These are phyloP conservation scores for Megalops atlanticus DNA, from an alignment of 2,113 vertebrate genomes.

Conservation along the genomic window DNA sequence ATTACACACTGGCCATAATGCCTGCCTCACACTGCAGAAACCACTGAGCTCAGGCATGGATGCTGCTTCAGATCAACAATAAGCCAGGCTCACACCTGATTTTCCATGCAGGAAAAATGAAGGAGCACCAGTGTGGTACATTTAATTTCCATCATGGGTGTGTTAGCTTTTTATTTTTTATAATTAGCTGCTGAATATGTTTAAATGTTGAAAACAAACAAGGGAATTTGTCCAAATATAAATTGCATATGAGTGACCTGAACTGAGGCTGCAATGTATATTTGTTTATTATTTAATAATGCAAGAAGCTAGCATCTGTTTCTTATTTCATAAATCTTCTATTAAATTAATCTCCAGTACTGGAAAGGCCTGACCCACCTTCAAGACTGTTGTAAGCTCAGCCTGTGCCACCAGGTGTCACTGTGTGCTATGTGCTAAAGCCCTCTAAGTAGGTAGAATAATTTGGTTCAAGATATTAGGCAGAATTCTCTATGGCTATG, in stretches of 20 bases:
- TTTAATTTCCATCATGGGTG: conserved; percentile 15
- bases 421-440: background rate
- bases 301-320: background rate
- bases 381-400: background rate
- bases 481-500: background rate
- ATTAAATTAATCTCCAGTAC: background rate
- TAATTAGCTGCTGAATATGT: conserved; percentile 3
- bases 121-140: conserved; percentile 43
- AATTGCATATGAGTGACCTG: background rate
- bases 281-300: conserved; percentile 6
- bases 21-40: background rate
- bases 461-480: background rate
- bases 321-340: conserved; percentile 8
- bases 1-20: background rate
- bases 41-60: conserved; percentile 12
- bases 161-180: conserved; percentile 5
- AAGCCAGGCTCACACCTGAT: conserved; percentile 32
- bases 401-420: conserved; percentile 20
- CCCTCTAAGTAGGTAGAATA: background rate
- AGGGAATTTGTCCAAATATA: background rate
- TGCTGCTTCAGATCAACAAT: conserved; percentile 34
- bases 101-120: conserved; percentile 35
- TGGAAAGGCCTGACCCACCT: background rate
- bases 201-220: background rate
- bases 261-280: background rate